Evolutionary conservation across 1,140 invertebrate genomes (phyloP), one percentile per base, ranked within the genome.

Genomic region (Drosophila nikananu): DNA sequence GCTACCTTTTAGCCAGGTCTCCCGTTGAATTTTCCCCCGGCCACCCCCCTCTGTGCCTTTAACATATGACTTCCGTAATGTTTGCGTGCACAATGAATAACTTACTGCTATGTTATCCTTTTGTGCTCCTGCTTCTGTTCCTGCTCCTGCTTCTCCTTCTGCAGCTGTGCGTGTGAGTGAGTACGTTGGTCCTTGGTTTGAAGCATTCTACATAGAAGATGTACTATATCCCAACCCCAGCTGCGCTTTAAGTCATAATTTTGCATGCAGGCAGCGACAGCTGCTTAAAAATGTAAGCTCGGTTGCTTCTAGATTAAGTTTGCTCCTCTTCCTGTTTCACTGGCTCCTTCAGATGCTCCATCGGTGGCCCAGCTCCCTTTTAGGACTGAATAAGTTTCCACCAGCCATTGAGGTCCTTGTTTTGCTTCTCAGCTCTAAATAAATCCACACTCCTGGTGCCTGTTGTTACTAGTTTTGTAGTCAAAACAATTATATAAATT

Each of bases 41-140:
- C 32, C 75, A 60, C 63, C 71, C 63, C 71, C 71, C 80, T 60
- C 67, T 59, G 81, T 71, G 78, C 86, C 78, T 75, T 86, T 86
- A 90, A 90, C 86, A 91, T 90, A 90, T 90, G 86, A 90, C 86
- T 90, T 90, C 86, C 86, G 86, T 90, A 90, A 90, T 90, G 86
- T 90, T 90, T 90, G 86, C 86, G 86, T 90, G 86, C 86, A 91
- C 86, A 90, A 90, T 90, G 86, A 90, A 90, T 90, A 90, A 90
- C 86, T 86, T 89, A 90, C 86, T 82, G 55, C 77, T 82, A 82
- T 90, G 86, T 90, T 90, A 90, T 90, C 86, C 86, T 82, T 90
- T 90, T 86, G 86, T 84, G 59, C 52, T 62, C 17, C 39, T 44
- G 37, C 54, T 27, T 3, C n/a, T 21, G 63, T 80, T 71, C 23